Conservation (phyloP, 2,888 invertebrate genomes). For the Serripes groenlandicus region DNA sequence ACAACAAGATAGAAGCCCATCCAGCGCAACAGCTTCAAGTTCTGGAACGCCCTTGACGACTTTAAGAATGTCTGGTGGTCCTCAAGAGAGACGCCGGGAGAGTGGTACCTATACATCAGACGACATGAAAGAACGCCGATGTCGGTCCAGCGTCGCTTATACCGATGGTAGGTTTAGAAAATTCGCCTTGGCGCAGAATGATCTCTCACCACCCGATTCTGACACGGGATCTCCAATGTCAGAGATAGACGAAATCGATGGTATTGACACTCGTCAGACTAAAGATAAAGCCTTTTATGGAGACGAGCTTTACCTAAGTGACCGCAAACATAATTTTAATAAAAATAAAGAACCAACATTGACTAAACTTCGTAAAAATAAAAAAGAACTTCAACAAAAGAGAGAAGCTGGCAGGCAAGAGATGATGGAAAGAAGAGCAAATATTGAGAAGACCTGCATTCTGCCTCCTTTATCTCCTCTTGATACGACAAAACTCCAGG, state of each 20-base stretch:
- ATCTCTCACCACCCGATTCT: neutral
- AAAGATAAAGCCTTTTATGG: conserved; percentile 46
- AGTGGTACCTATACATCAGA: neutral
- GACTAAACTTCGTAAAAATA: conserved; percentile 41
- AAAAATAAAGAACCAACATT: neutral
- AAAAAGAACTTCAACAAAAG: conserved; percentile 39
- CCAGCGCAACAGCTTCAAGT: conserved; percentile 12
- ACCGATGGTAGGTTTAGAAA: neutral
- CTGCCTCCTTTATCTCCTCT: conserved; percentile 11
- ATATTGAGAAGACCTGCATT: neutral
- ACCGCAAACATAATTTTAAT: conserved; percentile 1
- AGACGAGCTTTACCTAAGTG: conserved; percentile 58
- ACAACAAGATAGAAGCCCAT: conserved; percentile 8
- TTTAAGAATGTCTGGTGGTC: neutral
- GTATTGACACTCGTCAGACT: neutral
- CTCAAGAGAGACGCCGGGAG: conserved; percentile 11
- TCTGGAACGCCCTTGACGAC: conserved; percentile 20
- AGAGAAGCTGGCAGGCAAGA: neutral
- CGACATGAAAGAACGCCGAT: neutral
- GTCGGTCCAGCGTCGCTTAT: conserved; percentile 8
- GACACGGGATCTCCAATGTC: neutral
- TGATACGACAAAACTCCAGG: conserved; percentile 6
- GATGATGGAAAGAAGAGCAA: neutral
- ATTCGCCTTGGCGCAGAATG: neutral
- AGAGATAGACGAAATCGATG: neutral